Percentiles rank a stretch among this genome's conserved stretches.
Conservation (phyloP, 2,113 vertebrate genomes). For the Xenopus laevis region DNA sequence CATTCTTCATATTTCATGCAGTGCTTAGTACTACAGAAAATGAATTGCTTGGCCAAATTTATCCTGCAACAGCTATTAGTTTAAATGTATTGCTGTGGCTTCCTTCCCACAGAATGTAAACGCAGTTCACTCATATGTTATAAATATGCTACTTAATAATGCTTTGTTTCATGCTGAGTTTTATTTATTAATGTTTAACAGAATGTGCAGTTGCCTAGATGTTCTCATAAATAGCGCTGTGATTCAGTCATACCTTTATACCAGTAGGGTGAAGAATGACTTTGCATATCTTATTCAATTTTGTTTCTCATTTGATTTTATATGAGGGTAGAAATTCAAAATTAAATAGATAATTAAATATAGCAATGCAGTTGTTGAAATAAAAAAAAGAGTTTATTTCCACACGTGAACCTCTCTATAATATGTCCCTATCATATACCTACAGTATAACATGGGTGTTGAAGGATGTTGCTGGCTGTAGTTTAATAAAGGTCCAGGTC, state of each 20-base stretch:
- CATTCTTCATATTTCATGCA: constrained; percentile 44
- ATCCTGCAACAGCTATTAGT: constrained; percentile 39
- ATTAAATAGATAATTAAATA: too few relatives aligned
- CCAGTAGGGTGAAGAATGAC: neutral
- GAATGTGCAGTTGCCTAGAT: constrained; percentile 10
- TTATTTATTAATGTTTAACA: constrained; percentile 27
- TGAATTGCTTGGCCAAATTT: constrained; percentile 36
- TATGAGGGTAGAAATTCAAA: too few relatives aligned
- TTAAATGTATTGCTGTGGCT: constrained; percentile 36
- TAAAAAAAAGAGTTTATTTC: too few relatives aligned
- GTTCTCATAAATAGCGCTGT: constrained; percentile 20
- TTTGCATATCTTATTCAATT: too few relatives aligned
- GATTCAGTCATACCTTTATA: constrained; percentile 23
- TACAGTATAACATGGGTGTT: too few relatives aligned
- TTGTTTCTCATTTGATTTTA: neutral
- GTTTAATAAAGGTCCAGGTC: too few relatives aligned
- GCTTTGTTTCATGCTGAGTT: constrained; percentile 31
- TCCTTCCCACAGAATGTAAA: constrained; percentile 35
- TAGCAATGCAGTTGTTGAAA: too few relatives aligned
- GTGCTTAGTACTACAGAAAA: constrained; percentile 40
- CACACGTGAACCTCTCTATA: too few relatives aligned
- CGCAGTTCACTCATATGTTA: constrained; percentile 40
- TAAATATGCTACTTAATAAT: constrained; percentile 41
- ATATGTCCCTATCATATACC: too few relatives aligned
- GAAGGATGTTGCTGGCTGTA: too few relatives aligned